Evolutionary conservation across 1,140 invertebrate species (phyloP), one percentile per base, ranked within the genome.

Genomic region (Drosophila ohnishii): DNA sequence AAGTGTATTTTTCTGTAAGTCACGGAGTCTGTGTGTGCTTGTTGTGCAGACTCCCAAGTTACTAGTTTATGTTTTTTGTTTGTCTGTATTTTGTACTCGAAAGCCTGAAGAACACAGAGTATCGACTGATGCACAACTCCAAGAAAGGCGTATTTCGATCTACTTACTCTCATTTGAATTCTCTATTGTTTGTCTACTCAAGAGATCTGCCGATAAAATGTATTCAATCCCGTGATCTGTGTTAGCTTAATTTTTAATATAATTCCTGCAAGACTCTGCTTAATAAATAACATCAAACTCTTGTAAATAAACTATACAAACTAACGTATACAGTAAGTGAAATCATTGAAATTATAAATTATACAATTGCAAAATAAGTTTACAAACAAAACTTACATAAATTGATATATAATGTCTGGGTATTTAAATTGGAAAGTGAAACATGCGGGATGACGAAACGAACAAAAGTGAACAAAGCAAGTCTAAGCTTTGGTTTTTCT

Each of bases 21-120:
- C 19, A 40, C 57, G 28, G 55, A 40, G 35, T 42, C 37, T 42
- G 16, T 14, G 48, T 59, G 13, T 59, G 56, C 73, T 59, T 69
- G 73, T 57, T 75, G 72, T 84, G 66, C 78, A 76, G 66, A 76
- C 28, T 63, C 67, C 58, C 78, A 53, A 53, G 45, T 79, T 88
- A 80, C 64, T 88, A 77, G 83, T 88, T 87, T 88, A 80, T 83
- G 83, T 87, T 88, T 87, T 88, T 88, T 86, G 83, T 87, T 77
- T 61, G 66, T 73, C 71, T 73, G 50, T 69, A 45, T 79, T 61
- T 63, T 78, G 62, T 42, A 48, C 50, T 63, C 56, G 57, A 34
- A 76, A 62, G 76, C 76, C 73, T 39, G 57, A 72, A 34, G 14
- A 44, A 34, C 64, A 45, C 64, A 42, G 64, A 76, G 71, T 75